These are phyloP conservation scores for Caenorhabditis sp. DNA, from an alignment of 2,888 invertebrate species.

Conservation along the genomic window DNA sequence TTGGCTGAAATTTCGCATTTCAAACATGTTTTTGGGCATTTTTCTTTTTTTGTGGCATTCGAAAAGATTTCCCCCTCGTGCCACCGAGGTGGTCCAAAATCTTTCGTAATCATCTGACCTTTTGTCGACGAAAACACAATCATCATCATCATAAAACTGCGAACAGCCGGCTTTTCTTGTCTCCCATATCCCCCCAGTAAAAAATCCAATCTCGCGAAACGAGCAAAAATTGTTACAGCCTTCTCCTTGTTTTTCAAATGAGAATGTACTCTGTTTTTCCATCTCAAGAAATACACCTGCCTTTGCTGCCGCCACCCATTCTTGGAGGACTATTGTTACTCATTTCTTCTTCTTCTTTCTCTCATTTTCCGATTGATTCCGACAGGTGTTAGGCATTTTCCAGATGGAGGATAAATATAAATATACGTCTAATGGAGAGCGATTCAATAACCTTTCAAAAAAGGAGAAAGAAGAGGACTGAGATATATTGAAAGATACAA, in stretches of 20 bases:
- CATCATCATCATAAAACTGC: not conserved
- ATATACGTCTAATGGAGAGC: not conserved
- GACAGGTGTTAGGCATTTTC: conserved; percentile 33
- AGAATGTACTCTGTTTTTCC: not conserved
- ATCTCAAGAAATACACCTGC: not conserved
- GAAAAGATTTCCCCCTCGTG: no score
- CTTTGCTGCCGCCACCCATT: not conserved
- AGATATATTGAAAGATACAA: not conserved
- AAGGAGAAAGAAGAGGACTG: no score
- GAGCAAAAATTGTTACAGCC: not conserved
- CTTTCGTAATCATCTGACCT: not conserved
- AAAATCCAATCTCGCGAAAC: not conserved
- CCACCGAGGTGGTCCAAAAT: no score
- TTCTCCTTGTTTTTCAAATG: not conserved
- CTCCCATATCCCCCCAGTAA: not conserved
- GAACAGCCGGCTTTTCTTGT: not conserved
- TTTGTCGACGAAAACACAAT: not conserved
- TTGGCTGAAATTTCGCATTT: no score
- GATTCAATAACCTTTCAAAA: not conserved
- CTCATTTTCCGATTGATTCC: conserved; percentile 17
- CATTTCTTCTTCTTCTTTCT: not conserved
- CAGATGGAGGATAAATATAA: not conserved
- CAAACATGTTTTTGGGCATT: no score
- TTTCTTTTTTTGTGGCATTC: no score
- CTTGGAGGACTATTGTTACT: not conserved